Base-by-base conservation (phyloP, 2,113 vertebrate species). In the Cinclus mexicanus region DNA sequence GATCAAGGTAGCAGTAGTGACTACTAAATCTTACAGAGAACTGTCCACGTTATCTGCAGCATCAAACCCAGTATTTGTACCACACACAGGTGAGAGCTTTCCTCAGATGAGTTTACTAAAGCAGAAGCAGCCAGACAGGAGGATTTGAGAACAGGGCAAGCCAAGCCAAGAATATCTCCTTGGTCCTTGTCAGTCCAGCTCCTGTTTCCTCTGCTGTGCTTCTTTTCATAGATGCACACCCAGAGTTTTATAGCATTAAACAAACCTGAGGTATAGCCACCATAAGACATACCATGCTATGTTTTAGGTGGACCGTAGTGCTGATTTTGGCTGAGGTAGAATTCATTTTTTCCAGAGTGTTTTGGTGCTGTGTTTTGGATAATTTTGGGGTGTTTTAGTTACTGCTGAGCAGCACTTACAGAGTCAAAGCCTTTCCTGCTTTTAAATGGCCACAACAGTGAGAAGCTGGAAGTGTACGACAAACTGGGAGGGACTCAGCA, bases 371-470 rank as follows among this genome's bases (percentile, higher is more conserved):
- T 74, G 46, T 52, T 74, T 74, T n/a, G 15, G 28, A 59, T 76
- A 26, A n/a, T 46, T 59, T 89, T 33, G 33, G 6, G 11, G 24
- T 12, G 2, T n/a, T 89, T 74, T 16, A 65, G 33, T 50, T 50
- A 44, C 4, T 67, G 60, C 23, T 67, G 50, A 74, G 50, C 37
- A 74, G 37, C 6, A 11, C 9, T 42, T 5, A 35, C 4, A 50
- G 44, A 65, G 25, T 2, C 31, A 37, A 68, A 3, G 11, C 14
- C 10, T 77, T 42, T 68, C 41, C 53, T 37, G 25, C 21, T 77
- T 16, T 26, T 77, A 26, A 31, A 49, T 0, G 0, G 35, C 25
- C 2, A 1, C 52, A 76, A 4, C 13, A 17, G 37, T 0, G 16
- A 31, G 44, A 59, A 59, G 31, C 17, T 68, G 35, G 25, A 1